Evolutionary conservation across 2,113 vertebrate genomes (phyloP), one percentile per base, ranked within the genome.

Genomic region (Prionailurus viverrinus): DNA sequence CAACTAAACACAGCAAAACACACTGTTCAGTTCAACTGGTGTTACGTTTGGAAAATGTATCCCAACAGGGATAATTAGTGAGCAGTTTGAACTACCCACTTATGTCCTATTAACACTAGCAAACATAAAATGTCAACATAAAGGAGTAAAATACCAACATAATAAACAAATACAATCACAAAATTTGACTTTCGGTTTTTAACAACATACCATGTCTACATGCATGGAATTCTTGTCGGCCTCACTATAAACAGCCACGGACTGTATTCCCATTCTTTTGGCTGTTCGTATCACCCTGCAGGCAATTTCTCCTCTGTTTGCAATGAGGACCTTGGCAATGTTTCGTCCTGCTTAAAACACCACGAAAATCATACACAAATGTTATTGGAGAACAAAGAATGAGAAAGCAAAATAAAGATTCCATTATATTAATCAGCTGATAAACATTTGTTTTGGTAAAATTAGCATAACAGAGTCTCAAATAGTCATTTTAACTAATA

Each of bases 201-300:
- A 85, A 90, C 27, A 80, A 91, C 98, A 97, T 98, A 99, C 99
- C 99, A 99, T 99, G 92, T 99, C 99, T 11, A 99, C 99, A 0
- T 99, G 99, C 99, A 99, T 99, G 92, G 99, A 99, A 79, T 99
- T 98, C 89, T 97, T 99, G 98, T 99, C 99, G 21, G 99, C 99
- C 11, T 99, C 99, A 51, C 99, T 99, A 81, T 99, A 99, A 87
- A 99, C 99, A 0, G 99, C 99, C 96, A 99, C 99, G 0, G 99
- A 99, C 91, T 99, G 99, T 58, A 99, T 98, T 0, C 99, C 99
- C 99, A 99, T 99, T 98, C 99, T 99, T 98, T 98, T 99, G 21
- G 99, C 99, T 14, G 99, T 99, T 41, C 99, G 98, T 98, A 99
- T 99, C 98, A 99, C 99, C 51, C 99, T 99, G 97, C 99, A 99